phyloP scores from a whole-genome alignment of 2,113 vertebrate species.

The Nothoprocta perdicaria region DNA sequence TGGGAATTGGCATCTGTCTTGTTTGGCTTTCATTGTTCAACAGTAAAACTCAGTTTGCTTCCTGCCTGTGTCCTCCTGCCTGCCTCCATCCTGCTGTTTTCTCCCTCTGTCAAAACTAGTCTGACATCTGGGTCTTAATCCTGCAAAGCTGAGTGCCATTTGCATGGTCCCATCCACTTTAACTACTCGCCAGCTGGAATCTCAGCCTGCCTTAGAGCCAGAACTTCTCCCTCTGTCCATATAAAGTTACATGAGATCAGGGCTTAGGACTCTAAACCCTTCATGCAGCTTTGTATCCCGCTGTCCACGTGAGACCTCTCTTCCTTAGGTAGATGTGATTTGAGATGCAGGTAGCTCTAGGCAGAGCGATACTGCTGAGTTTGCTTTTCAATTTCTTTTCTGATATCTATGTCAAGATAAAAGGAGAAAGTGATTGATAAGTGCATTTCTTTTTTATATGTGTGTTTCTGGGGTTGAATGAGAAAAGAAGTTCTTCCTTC shows the following conservation, averaged over 20 bases:
- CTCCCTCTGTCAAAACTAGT: background rate
- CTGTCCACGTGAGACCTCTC: background rate
- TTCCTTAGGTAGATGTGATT: background rate
- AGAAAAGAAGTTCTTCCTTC: background rate
- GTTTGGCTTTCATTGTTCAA: background rate
- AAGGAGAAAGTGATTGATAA: background rate
- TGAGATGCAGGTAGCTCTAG: background rate
- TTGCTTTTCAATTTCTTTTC: background rate
- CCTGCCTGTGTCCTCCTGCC: slow-evolving; percentile 8
- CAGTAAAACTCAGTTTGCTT: background rate
- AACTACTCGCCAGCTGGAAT: background rate
- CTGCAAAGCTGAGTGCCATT: background rate
- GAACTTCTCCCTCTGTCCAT: background rate
- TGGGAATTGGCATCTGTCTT: background rate
- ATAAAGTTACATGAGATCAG: background rate
- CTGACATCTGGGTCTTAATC: background rate
- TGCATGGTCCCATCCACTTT: background rate
- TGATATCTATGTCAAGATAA: background rate
- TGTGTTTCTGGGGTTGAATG: background rate
- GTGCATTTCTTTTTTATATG: background rate
- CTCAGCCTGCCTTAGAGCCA: background rate
- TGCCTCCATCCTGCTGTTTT: background rate
- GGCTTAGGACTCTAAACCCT: background rate
- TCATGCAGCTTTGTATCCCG: rapidly evolving
- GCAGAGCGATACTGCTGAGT: rapidly evolving